Base-by-base conservation (phyloP, 1,140 invertebrate genomes). In the Oryctes rhinoceros region DNA sequence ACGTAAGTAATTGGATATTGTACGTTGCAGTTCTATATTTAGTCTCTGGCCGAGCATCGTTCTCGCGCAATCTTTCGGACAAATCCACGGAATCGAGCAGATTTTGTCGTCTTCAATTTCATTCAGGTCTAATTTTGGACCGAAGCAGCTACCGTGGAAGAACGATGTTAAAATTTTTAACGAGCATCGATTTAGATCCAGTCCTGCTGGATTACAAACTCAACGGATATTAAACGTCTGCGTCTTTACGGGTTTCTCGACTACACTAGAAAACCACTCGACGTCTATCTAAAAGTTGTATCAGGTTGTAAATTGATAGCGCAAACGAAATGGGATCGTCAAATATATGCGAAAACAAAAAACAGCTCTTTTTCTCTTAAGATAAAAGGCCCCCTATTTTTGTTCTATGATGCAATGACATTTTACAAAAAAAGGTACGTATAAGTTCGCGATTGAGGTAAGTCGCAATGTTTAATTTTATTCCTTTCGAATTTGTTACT, bases 71-170 rank as follows among this genome's bases (percentile, higher is more conserved):
- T 59, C 15, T 59, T 59, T n/a, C 18, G 53, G 3, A 18, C n/a
- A 59, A 59, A 18, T 59, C 53, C 15, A 59, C 18, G 53, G 53
- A 59, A 59, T 59, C 53, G 53, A 18, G 49, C 62, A 67, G 35
- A 71, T 71, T 35, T 13, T 37, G 24, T 71, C 65, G 35, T 71
- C 65, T 71, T 71, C 20, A 71, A 24, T 71, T 71, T 71, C 65
- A 71, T 71, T 71, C 65, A 71, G 13, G 6, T 71, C 65, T 71
- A 71, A 71, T 71, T 71, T 71, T 71, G 65, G 65, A 59, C 7
- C 65, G 35, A 44, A 44, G 9, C 39, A 44, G 65, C 65, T 71
- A 30, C 13, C 7, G 18, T 59, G 18, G 53, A 59, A 18, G 53
- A 18, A 59, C 53, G 15, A 9, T 3, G 65, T 71, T 24, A 71